phyloP scores from a whole-genome alignment of 1,140 invertebrate species.

The Pogonognathellus flavescens region DNA sequence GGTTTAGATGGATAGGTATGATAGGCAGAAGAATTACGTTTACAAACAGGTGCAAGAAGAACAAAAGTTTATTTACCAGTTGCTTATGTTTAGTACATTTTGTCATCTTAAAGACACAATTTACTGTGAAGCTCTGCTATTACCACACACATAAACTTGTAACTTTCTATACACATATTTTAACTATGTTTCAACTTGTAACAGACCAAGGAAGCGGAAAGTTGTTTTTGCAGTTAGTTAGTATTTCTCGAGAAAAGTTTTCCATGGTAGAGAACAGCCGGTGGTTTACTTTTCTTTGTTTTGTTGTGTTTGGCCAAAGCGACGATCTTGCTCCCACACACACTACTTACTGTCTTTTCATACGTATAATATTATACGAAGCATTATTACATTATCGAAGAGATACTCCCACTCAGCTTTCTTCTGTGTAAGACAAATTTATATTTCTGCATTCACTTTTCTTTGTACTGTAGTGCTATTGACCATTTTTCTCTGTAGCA shows the following conservation, averaged over 20 bases:
- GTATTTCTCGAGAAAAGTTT: conserved; percentile 4
- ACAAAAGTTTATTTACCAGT: neutral
- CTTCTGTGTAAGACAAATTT: too few relatives aligned
- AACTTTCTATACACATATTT: too few relatives aligned
- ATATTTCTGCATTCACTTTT: too few relatives aligned
- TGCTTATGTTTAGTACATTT: neutral
- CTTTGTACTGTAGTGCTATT: too few relatives aligned
- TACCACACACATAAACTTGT: too few relatives aligned
- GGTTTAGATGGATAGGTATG: too few relatives aligned
- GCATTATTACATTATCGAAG: too few relatives aligned
- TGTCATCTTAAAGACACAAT: neutral
- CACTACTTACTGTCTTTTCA: neutral
- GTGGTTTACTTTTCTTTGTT: conserved; percentile 25
- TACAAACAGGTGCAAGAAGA: conserved; percentile 10
- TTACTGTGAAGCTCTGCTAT: too few relatives aligned
- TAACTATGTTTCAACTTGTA: neutral
- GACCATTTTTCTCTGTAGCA: too few relatives aligned
- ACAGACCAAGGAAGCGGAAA: neutral
- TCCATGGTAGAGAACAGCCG: conserved; percentile 5
- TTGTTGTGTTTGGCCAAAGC: conserved; percentile 5
- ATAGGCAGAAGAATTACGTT: too few relatives aligned
- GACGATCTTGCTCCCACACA: conserved; percentile 9
- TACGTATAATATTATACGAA: too few relatives aligned
- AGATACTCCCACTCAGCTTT: too few relatives aligned
- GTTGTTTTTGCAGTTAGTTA: neutral